Evolutionary conservation across 2,888 invertebrate species (phyloP).

Genomic region (Noctua janthe): DNA sequence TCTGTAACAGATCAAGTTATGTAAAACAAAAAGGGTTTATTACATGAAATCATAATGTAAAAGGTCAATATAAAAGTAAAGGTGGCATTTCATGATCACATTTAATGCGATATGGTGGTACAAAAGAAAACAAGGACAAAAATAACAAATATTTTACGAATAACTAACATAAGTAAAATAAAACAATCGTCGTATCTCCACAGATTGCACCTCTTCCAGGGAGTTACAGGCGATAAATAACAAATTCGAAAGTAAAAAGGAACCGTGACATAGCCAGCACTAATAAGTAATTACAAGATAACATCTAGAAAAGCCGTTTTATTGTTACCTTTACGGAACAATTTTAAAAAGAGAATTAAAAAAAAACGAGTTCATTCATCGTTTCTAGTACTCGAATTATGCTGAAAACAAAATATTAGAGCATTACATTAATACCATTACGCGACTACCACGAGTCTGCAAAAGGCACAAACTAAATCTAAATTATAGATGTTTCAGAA

Average conservation of each 20-base stretch:
- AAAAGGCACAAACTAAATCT: slow-evolving; percentile 24
- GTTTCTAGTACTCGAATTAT: slow-evolving; percentile 19
- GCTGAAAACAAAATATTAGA: slow-evolving; percentile 26
- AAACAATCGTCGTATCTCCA: slow-evolving; percentile 38
- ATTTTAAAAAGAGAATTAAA: slow-evolving; percentile 15
- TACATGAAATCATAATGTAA: slow-evolving; percentile 49
- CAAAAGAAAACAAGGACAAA: slow-evolving; percentile 50
- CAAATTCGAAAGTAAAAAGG: slow-evolving; percentile 27
- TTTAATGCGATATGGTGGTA: slow-evolving; percentile 54
- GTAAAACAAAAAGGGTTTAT: slow-evolving; percentile 48
- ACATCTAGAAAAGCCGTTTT: slow-evolving; percentile 19
- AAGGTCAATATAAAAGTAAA: slow-evolving; percentile 46
- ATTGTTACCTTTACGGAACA: slow-evolving; percentile 5
- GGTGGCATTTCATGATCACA: slow-evolving; percentile 61
- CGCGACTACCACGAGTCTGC: slow-evolving; percentile 30
- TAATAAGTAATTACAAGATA: slow-evolving; percentile 34
- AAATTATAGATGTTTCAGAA: slow-evolving; percentile 16
- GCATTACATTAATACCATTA: slow-evolving; percentile 34
- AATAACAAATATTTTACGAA: slow-evolving; percentile 57
- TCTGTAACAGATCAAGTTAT: slow-evolving; percentile 57
- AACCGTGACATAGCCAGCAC: slow-evolving; percentile 21
- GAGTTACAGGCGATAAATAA: slow-evolving; percentile 26
- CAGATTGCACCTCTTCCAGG: slow-evolving; percentile 12
- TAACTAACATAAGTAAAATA: slow-evolving; percentile 57
- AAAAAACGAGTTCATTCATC: slow-evolving; percentile 29